Conservation (phyloP, 2,113 vertebrate genomes). For the Halcyon senegalensis region DNA sequence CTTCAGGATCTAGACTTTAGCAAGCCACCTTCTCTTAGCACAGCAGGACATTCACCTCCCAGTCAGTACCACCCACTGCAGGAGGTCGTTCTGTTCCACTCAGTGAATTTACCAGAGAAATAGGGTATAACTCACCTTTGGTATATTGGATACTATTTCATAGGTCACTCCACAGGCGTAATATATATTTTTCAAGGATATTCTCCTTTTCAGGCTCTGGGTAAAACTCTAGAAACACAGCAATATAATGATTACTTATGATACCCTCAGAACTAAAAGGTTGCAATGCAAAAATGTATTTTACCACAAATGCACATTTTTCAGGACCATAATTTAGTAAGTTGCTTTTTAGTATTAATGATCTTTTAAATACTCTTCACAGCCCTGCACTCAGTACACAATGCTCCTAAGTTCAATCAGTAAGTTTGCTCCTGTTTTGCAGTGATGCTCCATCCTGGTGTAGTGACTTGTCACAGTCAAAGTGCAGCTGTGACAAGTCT, state of each 20-base stretch:
- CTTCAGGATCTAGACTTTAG: not conserved
- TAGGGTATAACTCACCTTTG: slow-evolving; percentile 83
- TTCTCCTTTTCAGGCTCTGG: slow-evolving; percentile 95
- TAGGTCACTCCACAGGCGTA: slow-evolving; percentile 93
- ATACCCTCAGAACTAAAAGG: not conserved
- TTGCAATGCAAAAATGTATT: not conserved
- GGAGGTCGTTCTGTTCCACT: not conserved
- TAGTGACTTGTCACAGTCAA: not conserved
- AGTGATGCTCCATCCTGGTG: not conserved
- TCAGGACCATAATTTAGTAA: not conserved
- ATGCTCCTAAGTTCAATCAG: not conserved
- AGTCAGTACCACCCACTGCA: not conserved
- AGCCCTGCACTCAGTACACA: not conserved
- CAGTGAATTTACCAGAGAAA: not conserved
- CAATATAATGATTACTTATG: not conserved
- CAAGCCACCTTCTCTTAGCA: not conserved
- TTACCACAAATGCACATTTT: not conserved
- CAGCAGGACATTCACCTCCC: not conserved
- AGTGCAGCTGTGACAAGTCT: not conserved
- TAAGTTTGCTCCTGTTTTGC: not conserved
- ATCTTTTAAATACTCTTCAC: not conserved
- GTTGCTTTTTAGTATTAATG: not conserved
- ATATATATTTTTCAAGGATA: slow-evolving; percentile 91
- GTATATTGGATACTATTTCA: slow-evolving; percentile 98
- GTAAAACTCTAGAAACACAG: slow-evolving; percentile 89